Evolutionary conservation across 2,797 vertebrate species (phyloP).

Genomic region (Micromesistius poutassou): DNA sequence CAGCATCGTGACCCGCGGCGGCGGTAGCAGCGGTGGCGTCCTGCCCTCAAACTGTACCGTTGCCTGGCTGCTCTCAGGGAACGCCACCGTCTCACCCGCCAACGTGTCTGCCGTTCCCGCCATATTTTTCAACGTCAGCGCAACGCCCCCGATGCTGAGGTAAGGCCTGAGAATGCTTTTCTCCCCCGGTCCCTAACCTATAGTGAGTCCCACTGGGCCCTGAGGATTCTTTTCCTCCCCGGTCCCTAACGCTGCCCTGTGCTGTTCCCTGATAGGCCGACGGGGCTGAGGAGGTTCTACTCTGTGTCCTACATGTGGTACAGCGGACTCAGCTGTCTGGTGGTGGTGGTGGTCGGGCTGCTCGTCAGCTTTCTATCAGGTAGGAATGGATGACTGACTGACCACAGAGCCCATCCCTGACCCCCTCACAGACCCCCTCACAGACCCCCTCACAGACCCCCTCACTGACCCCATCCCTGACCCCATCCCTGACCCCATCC

Average conservation of each 20-base stretch:
- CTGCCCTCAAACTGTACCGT: constrained; percentile 29
- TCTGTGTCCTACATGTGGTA: constrained; percentile 95
- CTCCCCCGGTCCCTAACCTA: no score
- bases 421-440: no score
- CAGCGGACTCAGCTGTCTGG: constrained; percentile 84
- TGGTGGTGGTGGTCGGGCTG: constrained; percentile 83
- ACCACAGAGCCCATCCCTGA: no score
- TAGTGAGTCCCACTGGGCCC: no score
- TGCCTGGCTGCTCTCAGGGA: constrained; percentile 36
- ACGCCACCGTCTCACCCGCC: constrained; percentile 58
- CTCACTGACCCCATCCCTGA: no score
- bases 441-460: not conserved
- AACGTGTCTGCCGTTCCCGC: not conserved
- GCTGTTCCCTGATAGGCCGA: constrained; percentile 53
- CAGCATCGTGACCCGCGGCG: constrained; percentile 63
- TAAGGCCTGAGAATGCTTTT: constrained; percentile 7
- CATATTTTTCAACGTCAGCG: constrained; percentile 52
- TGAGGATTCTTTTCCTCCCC: not conserved
- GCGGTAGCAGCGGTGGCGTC: rapidly evolving
- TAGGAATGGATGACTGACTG: constrained; percentile 40
- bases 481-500: no score
- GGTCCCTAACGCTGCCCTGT: not conserved
- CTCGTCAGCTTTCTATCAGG: constrained; percentile 86
- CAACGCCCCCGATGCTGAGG: constrained; percentile 36
- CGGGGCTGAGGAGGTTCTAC: constrained; percentile 80